Base-by-base conservation (phyloP, 2,888 invertebrate species). In the Diadegma fenestrale region DNA sequence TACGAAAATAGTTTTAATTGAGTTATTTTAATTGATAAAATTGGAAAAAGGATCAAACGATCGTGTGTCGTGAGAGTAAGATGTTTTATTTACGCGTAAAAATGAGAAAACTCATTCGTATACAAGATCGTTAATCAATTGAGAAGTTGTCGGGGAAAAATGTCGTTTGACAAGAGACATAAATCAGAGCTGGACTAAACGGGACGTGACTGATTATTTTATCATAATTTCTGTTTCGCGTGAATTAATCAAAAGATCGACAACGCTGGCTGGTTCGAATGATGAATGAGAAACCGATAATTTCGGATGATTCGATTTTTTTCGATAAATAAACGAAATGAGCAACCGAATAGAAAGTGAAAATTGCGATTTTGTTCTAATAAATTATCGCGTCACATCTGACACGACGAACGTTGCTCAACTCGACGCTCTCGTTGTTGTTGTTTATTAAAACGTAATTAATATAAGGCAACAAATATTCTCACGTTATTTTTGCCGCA, bases 101-200 rank as follows among this genome's bases (percentile, higher is more conserved):
- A 26, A 33, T n/a, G 7, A 58, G 54, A 14, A 68, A 78, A 79
- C 54, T 71, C 22, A 64, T 19, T 71, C n/a, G 63, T n/a, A n/a
- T n/a, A 69, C n/a, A 48, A 63, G 66, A 48, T 79, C 75, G 58
- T 78, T 54, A 79, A 80, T 80, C 75, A 75, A 71, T 82, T 64
- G 37, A 63, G 69, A 73, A 68, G 69, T 51, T 64, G 79, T 80
- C 79, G 51, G 22, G 37, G 51, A 75, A 75, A 83, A 83, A 79
- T 64, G 75, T 71, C 64, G 64, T 83, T 63, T 41, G 79, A 75
- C 83, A 76, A 22, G 83, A 30, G 69, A 72, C 48, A 75, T 71
- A 45, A 79, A 79, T 80, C 75, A 76, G 33, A 51, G 73, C 69
- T 69, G 43, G n/a, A 54, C 48, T 30, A 12, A 51, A 54, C 51